phyloP scores from a whole-genome alignment of 2,888 invertebrate species.

The Stratiomys singularior region DNA sequence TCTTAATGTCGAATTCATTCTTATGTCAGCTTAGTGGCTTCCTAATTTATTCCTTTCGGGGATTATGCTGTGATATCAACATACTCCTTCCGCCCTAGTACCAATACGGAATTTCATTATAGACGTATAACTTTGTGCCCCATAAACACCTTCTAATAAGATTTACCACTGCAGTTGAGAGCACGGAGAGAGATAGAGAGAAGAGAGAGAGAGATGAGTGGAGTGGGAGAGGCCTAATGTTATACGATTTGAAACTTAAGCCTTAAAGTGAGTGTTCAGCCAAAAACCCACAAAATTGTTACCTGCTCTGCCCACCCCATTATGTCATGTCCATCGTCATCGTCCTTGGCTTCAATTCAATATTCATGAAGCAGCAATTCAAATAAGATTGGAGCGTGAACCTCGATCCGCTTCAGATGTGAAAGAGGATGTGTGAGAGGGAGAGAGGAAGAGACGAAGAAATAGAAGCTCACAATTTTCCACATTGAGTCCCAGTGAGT shows the following conservation, averaged over 20 bases:
- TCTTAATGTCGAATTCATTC: slow-evolving; percentile 8
- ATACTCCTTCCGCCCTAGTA: neutral
- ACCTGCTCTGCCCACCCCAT: neutral
- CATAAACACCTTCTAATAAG: slow-evolving; percentile 38
- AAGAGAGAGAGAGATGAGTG: too few relatives aligned
- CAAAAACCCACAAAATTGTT: slow-evolving; percentile 29
- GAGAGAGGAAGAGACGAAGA: too few relatives aligned
- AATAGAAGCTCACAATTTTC: too few relatives aligned
- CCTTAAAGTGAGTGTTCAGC: neutral
- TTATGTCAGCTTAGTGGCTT: slow-evolving; percentile 13
- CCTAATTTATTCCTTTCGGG: slow-evolving; percentile 33
- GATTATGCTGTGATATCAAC: neutral
- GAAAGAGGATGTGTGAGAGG: slow-evolving; percentile 4
- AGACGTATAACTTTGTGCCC: slow-evolving; percentile 13
- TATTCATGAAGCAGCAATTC: slow-evolving; percentile 34
- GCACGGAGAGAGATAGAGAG: too few relatives aligned
- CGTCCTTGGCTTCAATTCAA: slow-evolving; percentile 30
- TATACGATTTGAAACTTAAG: neutral
- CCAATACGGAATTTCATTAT: slow-evolving; percentile 5
- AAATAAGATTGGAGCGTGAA: slow-evolving; percentile 26
- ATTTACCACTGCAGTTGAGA: neutral
- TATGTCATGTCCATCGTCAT: neutral
- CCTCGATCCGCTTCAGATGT: neutral
- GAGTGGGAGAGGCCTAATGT: neutral
- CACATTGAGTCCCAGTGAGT: neutral